These are phyloP conservation scores for Phaetusa simplex DNA, from an alignment of 2,113 vertebrate species.

Conservation along the genomic window DNA sequence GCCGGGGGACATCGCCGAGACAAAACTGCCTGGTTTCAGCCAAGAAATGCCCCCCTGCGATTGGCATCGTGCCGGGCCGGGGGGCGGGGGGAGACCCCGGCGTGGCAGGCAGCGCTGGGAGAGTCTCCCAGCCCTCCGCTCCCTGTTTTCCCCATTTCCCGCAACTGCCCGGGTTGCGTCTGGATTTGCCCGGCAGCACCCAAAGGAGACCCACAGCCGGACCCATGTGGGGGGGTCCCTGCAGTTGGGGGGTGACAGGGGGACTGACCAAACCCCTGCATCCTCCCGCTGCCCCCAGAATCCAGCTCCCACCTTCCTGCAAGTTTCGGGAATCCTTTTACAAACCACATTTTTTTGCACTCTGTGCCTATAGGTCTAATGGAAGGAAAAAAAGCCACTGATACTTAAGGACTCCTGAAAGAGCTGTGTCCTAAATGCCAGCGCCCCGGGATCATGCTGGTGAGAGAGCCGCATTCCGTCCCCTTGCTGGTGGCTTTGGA, in stretches of 20 bases:
- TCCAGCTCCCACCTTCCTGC: not conserved
- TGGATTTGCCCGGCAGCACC: not conserved
- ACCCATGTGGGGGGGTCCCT: not conserved
- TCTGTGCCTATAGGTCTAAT: not conserved
- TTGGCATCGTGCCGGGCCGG: accelerated
- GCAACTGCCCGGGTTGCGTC: accelerated
- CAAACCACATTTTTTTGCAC: not conserved
- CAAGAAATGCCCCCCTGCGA: accelerated
- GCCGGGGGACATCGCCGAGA: accelerated
- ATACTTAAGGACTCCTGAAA: not conserved
- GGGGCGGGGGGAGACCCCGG: accelerated
- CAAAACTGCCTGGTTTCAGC: accelerated
- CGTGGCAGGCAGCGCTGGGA: accelerated
- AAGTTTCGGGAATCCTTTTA: not conserved
- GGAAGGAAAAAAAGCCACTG: not conserved
- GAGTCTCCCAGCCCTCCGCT: not conserved
- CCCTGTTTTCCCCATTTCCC: accelerated
- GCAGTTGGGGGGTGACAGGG: not conserved
- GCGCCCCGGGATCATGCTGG: not conserved
- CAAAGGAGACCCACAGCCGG: accelerated
- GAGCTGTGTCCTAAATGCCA: accelerated
- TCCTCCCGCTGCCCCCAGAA: not conserved
- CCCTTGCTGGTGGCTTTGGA: not conserved
- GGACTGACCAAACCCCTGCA: accelerated
- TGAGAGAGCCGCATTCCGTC: accelerated